Evolutionary conservation across 2,113 vertebrate genomes (phyloP), one percentile per base, ranked within the genome.

Genomic region (Sceloporus undulatus): DNA sequence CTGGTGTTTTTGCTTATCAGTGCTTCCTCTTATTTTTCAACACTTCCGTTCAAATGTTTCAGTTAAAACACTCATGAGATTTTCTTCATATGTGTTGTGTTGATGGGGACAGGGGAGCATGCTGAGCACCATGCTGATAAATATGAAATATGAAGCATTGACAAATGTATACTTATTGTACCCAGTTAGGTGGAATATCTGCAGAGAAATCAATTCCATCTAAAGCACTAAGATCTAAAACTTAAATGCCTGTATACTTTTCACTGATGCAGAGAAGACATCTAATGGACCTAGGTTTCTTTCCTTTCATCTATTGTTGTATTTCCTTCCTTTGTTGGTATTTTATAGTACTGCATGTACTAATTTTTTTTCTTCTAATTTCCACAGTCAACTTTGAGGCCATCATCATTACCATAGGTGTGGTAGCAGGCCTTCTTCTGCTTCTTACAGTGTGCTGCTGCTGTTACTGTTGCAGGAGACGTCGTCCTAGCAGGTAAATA

Each of bases 381-480:
- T 95, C 91, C 10, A 29, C 95, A 98, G 98, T 98, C 87, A 98
- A 97, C 94, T 98, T 98, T 91, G 97, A 98, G 82, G 97, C 95
- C 40, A 93, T 98, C 93, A 96, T 98, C 93, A 98, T 98, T 34
- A 88, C 97, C 52, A 92, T 98, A 89, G 97, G 95, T 0, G 97
- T 97, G 82, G 40, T 98, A 66, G 94, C 91, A 8, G 97, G 98
- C 76, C 59, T 90, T 68, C 87, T 98, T 84, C 85, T 98, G 87
- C 25, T 98, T 91, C 88, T 92, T 34, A 0, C 98, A 7, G 1
- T 54, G 0, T 89, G 94, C 1, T 98, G 97, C 83, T 98, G 98
- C 96, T 98, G 97, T 92, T 98, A 96, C 85, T 98, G 97, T 93
- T 98, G 97, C 84, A 97, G 95, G 91, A 97, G 91, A 27, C 10